Base-by-base conservation (phyloP, 2,888 invertebrate species). In the Didymodactylos carnosus region DNA sequence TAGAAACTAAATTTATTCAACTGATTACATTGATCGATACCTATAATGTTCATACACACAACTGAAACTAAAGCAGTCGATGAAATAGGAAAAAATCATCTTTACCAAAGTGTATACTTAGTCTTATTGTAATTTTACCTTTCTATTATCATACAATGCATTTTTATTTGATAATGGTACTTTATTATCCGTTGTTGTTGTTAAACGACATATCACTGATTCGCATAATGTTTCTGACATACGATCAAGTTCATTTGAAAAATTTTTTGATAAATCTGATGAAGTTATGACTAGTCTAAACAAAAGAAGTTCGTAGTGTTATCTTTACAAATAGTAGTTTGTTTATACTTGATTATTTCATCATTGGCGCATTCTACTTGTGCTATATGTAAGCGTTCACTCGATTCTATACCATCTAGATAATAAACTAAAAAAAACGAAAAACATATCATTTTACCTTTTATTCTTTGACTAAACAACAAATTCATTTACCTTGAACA, bases 271-370 rank as follows among this genome's bases (percentile, higher is more conserved):
- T 35, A 35, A 29, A 62, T 39, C 62, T 39, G 29, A 29, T 27
- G 39, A n/a, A 70, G 29, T 71, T 41, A 70, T 53, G 29, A 39
- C 72, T 70, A 53, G 39, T 73, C 43, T 76, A 73, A 41, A 35
- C 27, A 39, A 43, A 41, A 25, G 71, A n/a, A 70, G 51, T 70
- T 49, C 25, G 70, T 46, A 39, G 49, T 23, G 7, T 69, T 51
- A 14, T 73, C 41, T 72, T 53, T 40, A 43, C 27, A 29, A 4
- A 23, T 39, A 49, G 43, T 43, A 16, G 23, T 70, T 39, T 6
- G 8, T 25, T 25, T 14, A 27, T 70, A 70, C 70, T 40, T 40
- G 2, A 43, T 41, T n/a, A 23, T 40, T 70, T 70, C 23, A 19
- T 40, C 43, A 43, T 40, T 43, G 40, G 16, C 19, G 2, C 27